A percentile compares a stretch with the other conserved stretches of the same genome.
Evolutionary conservation across 1,140 invertebrate genomes (phyloP).

Genomic region (Ladona fulva): DNA sequence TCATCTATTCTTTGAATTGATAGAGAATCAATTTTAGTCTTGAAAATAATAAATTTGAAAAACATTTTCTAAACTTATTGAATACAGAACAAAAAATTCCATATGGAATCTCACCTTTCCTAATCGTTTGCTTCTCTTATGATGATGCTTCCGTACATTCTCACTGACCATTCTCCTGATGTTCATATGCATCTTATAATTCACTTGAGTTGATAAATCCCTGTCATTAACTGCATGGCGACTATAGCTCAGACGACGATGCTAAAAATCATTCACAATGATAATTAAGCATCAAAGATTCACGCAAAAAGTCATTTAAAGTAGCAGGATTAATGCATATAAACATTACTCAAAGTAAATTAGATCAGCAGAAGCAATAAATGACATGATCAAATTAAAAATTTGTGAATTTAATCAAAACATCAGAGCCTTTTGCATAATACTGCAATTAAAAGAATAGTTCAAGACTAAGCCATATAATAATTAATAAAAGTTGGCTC

Average conservation of each 20-base stretch:
- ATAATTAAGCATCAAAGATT: not conserved
- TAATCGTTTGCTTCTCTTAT: slow-evolving; percentile 64
- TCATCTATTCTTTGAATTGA: too few species aligned
- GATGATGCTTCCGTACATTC: slow-evolving; percentile 63
- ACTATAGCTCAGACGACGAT: slow-evolving; percentile 81
- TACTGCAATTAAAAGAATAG: too few species aligned
- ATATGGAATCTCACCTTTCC: slow-evolving; percentile 59
- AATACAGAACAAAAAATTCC: too few species aligned
- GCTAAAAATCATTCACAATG: slow-evolving; percentile 43
- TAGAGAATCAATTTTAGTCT: too few species aligned
- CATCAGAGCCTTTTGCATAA: too few species aligned
- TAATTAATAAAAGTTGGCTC: too few species aligned
- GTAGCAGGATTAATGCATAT: not conserved
- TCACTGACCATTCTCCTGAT: slow-evolving; percentile 76
- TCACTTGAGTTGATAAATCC: slow-evolving; percentile 75
- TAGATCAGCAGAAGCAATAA: not conserved
- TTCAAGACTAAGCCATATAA: too few species aligned
- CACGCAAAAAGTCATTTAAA: not conserved
- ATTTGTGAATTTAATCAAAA: not conserved
- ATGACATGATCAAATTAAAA: not conserved
- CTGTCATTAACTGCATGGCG: slow-evolving; percentile 81
- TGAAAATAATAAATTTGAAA: too few species aligned
- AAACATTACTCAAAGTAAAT: not conserved
- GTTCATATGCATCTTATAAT: slow-evolving; percentile 86
- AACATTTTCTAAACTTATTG: too few species aligned